Percentiles rank a stretch among this genome's conserved stretches.
These are phyloP conservation scores for Patella depressa DNA, from an alignment of 2,888 invertebrate genomes.

Conservation along the genomic window DNA sequence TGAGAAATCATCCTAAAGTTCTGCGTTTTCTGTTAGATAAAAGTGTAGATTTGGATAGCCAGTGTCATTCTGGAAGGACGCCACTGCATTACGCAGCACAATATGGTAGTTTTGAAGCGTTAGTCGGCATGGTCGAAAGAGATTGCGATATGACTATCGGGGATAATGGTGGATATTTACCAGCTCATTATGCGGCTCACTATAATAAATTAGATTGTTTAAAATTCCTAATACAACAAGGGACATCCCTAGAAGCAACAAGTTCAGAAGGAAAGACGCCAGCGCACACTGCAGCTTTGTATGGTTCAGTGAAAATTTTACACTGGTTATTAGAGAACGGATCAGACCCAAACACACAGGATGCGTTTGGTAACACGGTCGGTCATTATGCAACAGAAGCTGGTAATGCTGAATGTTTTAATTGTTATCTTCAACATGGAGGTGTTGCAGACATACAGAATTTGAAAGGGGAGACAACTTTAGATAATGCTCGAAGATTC, in stretches of 20 bases:
- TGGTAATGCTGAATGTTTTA: conserved; percentile 65
- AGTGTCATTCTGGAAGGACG: conserved; percentile 63
- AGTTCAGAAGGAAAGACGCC: conserved; percentile 64
- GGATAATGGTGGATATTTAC: conserved; percentile 60
- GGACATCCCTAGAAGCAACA: conserved; percentile 59
- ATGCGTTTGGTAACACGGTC: conserved; percentile 64
- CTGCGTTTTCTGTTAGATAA: conserved; percentile 63
- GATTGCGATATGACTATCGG: conserved; percentile 66
- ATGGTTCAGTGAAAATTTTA: conserved; percentile 61
- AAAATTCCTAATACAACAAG: conserved; percentile 66
- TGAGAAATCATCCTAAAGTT: conserved; percentile 65
- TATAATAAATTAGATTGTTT: conserved; percentile 65
- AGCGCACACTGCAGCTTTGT: conserved; percentile 64
- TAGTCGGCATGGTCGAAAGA: conserved; percentile 63
- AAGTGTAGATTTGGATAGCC: conserved; percentile 63
- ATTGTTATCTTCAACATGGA: conserved; percentile 67
- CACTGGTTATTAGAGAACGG: conserved; percentile 69
- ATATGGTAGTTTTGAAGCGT: conserved; percentile 64
- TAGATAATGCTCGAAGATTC: conserved; percentile 63
- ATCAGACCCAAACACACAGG: conserved; percentile 59
- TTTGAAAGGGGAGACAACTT: conserved; percentile 56
- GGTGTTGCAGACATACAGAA: conserved; percentile 58
- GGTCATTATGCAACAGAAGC: conserved; percentile 65
- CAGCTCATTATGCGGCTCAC: conserved; percentile 66
- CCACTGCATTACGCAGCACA: conserved; percentile 69